Base-by-base conservation (phyloP, 37 sponge, comb jelly and placozoan genomes). In the Spongilla lacustris region DNA sequence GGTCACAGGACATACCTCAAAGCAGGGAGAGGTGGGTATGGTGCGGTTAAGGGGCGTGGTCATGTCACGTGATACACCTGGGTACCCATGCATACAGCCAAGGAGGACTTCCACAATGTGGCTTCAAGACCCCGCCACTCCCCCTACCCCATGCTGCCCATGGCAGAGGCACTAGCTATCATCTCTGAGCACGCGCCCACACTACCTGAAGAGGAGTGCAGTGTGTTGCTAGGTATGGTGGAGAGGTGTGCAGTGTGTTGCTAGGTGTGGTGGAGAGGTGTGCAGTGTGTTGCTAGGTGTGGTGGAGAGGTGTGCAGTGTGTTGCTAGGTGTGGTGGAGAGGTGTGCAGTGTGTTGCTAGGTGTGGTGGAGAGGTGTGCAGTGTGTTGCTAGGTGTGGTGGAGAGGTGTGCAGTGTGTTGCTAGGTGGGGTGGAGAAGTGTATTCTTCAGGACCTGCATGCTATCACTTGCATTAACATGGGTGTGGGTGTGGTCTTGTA, bases 121-220 rank as follows among this genome's bases (percentile, higher is more conserved):
- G 90, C 98, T 34, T 50, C 85, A 29, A 85, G 98, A 14, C 77
- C 89, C 10, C 77, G 98, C 1, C 81, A 91, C 36, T 97, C 98
- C 22, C 93, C 92, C 35, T 97, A 86, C 71, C 98, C 98, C 33
- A 85, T 97, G 89, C 36, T 97, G 25, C 74, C 91, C 14, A 90
- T 97, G 50, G 80, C 82, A 6, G 90, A 97, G 58, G 98, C 98
- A 0, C 77, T 93, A 32, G 24, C 38, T 21, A 84, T 84, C 24
- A 77, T 95, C 26, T 67, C 85, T 4, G n/a, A 69, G 35, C 81
- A 90, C 19, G 36, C 87, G 24, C 36, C 81, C 67, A 81, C 25
- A 2, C 28, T 36, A 12, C 66, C 67, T 12, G n/a, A 73, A 19
- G 46, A 31, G 41, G 69, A 76, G 58, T 17, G 58, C 9, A 6